A percentile compares a stretch with the other conserved stretches of the same genome.
Evolutionary conservation across 2,797 vertebrate genomes (phyloP).

Genomic region (Echeneis naucrates): DNA sequence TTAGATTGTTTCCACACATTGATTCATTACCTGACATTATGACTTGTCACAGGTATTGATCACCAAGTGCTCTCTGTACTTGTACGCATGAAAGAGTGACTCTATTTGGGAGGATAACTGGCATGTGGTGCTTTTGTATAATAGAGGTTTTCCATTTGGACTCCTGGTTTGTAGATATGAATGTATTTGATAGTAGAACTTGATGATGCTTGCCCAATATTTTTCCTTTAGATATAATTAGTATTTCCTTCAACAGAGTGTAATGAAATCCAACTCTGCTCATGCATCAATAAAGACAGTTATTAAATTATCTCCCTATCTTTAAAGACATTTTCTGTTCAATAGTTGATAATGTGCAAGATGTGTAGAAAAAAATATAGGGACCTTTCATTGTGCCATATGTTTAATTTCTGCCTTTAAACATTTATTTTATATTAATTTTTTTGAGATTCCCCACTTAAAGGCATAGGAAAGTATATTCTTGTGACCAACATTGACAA

Average conservation of each 20-base stretch:
- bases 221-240: background rate
- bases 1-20: slow-evolving; percentile 21
- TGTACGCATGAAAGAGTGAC: slow-evolving; percentile 18
- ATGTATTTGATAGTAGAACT: slow-evolving; percentile 30
- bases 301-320: slow-evolving; percentile 9
- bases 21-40: slow-evolving; percentile 16
- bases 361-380: background rate
- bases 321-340: background rate
- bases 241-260: slow-evolving; percentile 4
- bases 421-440: too few species aligned
- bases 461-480: background rate
- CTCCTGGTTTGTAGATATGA: slow-evolving; percentile 22
- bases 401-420: background rate
- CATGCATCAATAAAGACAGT: slow-evolving; percentile 59
- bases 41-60: slow-evolving; percentile 40
- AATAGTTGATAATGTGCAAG: background rate
- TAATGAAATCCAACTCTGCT: slow-evolving; percentile 18
- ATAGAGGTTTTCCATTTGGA: slow-evolving; percentile 33
- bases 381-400: too few species aligned
- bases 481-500: too few species aligned
- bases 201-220: background rate
- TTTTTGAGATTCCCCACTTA: background rate
- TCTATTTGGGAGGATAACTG: slow-evolving; percentile 13
- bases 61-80: slow-evolving; percentile 50
- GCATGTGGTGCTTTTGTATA: slow-evolving; percentile 33